Conservation (phyloP, 2,888 invertebrate species). For the Autographa gamma region DNA sequence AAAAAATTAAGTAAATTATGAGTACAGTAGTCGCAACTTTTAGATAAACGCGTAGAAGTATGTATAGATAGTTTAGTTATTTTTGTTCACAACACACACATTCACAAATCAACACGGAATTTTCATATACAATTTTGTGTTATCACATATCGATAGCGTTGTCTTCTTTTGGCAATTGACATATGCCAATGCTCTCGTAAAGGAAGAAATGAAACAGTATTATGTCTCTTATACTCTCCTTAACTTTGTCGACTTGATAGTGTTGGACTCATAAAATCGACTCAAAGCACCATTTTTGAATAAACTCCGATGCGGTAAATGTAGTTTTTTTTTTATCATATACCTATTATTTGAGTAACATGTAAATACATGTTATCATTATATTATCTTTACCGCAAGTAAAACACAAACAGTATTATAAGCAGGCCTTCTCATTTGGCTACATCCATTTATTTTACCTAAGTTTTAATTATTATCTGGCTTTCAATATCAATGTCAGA, state of each 20-base stretch:
- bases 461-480: too few species aligned
- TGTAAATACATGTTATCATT: too few species aligned
- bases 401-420: too few species aligned
- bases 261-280: not conserved
- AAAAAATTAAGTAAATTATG: slow-evolving; percentile 71
- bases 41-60: slow-evolving; percentile 71
- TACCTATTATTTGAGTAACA: too few species aligned
- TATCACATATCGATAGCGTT: slow-evolving; percentile 37
- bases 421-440: too few species aligned
- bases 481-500: too few species aligned
- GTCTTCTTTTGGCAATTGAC: slow-evolving; percentile 44
- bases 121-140: slow-evolving; percentile 39
- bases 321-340: not conserved
- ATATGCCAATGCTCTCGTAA: not conserved
- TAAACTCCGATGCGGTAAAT: too few species aligned
- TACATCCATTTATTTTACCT: too few species aligned
- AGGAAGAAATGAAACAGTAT: slow-evolving; percentile 43
- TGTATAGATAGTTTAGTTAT: slow-evolving; percentile 58
- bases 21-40: slow-evolving; percentile 64
- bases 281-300: not conserved
- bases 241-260: not conserved
- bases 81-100: slow-evolving; percentile 59
- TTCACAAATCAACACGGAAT: slow-evolving; percentile 43
- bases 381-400: too few species aligned
- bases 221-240: slow-evolving; percentile 9